Evolutionary conservation across 2,113 vertebrate species (phyloP), one percentile per base, ranked within the genome.

Genomic region (Chauna torquata): DNA sequence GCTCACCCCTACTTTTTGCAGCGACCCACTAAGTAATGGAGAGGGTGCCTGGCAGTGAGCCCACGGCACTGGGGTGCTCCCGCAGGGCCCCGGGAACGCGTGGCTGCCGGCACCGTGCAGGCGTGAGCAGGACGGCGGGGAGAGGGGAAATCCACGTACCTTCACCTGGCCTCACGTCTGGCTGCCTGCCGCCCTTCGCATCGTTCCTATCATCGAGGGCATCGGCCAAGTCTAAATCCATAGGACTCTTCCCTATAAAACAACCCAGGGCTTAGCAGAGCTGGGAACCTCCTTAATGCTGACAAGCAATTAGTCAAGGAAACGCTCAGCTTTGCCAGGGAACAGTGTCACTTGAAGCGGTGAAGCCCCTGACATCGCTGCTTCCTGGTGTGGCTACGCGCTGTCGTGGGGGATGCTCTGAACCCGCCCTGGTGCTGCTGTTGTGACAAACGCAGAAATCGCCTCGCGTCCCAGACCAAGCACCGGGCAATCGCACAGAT

Each of bases 121-220:
- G 22, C n/a, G 25, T 34, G 49, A 59, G 78, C 8, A 38, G 64
- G 54, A 58, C 0, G 7, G 28, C 30, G 23, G 42, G 30, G 55
- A 77, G 52, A 69, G 15, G 16, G 68, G 34, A 81, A 32, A 34
- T 49, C 58, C 62, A 88, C 96, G 0, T 93, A 98, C 98, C 97
- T 96, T 79, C 88, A 38, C 81, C 96, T 4, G 97, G 97, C 98
- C 97, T 98, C 82, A 92, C 0, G 1, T 68, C 88, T 0, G 98
- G 92, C 32, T 40, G 96, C 85, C 92, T 57, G 59, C 50, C 13
- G 45, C 81, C 96, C 52, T 80, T 95, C 59, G 88, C 88, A 91
- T 99, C 98, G 9, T 99, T 99, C 30, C 52, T 96, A 64, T 98
- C 98, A 94, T 98, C 97, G 70, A 99, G 76, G 50, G 99, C 99